A percentile compares a stretch with the other conserved stretches of the same genome.
Conservation (phyloP, 2,113 vertebrate species). For the Eulacestoma nigropectus region DNA sequence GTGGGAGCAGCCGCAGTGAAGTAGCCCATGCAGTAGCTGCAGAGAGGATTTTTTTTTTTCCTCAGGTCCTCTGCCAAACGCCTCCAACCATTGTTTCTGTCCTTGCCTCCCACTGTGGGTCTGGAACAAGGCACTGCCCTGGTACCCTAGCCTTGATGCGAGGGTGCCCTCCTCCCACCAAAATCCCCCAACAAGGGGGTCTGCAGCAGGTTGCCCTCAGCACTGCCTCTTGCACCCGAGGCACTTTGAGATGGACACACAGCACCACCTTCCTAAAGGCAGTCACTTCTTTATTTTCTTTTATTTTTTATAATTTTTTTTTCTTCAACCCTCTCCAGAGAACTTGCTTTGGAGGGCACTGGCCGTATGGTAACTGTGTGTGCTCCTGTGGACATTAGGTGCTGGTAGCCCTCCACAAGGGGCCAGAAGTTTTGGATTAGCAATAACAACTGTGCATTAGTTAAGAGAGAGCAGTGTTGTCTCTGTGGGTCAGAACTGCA, state of each 20-base stretch:
- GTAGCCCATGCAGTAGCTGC: slow-evolving; percentile 9
- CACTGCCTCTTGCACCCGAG: not conserved
- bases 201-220: not conserved
- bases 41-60: not conserved
- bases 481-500: not conserved
- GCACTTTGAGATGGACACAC: not conserved
- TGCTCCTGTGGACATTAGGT: not conserved
- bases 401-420: not conserved
- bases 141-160: not conserved
- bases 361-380: rapidly evolving
- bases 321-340: not conserved
- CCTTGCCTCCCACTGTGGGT: not conserved
- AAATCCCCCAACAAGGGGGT: not conserved
- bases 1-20: slow-evolving; percentile 25
- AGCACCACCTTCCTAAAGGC: not conserved
- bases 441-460: not conserved
- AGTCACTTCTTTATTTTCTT: not conserved
- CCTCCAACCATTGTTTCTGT: slow-evolving; percentile 46
- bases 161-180: not conserved
- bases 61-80: slow-evolving; percentile 20
- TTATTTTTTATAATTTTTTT: not conserved
- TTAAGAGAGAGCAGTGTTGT: not conserved
- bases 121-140: not conserved
- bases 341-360: not conserved
- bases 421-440: not conserved